phyloP scores from a whole-genome alignment of 2,888 invertebrate species.

The Euphydryas editha region DNA sequence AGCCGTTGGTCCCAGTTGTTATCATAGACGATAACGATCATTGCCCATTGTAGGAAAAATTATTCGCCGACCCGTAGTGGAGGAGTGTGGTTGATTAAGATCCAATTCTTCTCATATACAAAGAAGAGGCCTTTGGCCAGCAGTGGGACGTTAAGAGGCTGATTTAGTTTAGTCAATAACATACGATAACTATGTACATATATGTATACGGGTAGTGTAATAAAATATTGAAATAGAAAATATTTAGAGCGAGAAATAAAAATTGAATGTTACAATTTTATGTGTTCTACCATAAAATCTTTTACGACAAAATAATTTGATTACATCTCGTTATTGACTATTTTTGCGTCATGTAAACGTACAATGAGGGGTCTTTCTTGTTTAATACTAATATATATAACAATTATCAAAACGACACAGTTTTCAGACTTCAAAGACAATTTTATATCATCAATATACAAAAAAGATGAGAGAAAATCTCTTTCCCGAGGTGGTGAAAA shows the following conservation, averaged over 20 bases:
- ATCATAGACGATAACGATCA: too few species aligned
- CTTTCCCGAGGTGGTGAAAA: not conserved
- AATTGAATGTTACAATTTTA: conserved; percentile 47
- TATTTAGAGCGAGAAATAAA: conserved; percentile 17
- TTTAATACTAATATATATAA: conserved; percentile 38
- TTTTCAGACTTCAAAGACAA: conserved; percentile 44
- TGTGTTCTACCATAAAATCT: conserved; percentile 31
- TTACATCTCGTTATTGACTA: conserved; percentile 14
- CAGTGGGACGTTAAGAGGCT: too few species aligned
- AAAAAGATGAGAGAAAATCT: conserved; percentile 10
- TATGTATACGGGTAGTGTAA: not conserved
- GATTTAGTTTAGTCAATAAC: not conserved
- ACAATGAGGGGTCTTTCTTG: conserved; percentile 50
- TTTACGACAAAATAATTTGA: conserved; percentile 29
- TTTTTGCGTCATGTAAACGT: conserved; percentile 46
- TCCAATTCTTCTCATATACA: too few species aligned
- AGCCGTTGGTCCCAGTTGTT: too few species aligned
- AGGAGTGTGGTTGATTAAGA: too few species aligned
- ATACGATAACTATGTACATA: not conserved
- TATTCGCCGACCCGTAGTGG: too few species aligned
- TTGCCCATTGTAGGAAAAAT: too few species aligned
- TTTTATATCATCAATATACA: conserved; percentile 39
- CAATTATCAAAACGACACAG: conserved; percentile 42
- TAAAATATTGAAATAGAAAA: not conserved
- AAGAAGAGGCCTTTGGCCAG: too few species aligned